These are phyloP conservation scores for Hypercompe scribonia DNA, from an alignment of 2,888 invertebrate genomes.

Conservation along the genomic window DNA sequence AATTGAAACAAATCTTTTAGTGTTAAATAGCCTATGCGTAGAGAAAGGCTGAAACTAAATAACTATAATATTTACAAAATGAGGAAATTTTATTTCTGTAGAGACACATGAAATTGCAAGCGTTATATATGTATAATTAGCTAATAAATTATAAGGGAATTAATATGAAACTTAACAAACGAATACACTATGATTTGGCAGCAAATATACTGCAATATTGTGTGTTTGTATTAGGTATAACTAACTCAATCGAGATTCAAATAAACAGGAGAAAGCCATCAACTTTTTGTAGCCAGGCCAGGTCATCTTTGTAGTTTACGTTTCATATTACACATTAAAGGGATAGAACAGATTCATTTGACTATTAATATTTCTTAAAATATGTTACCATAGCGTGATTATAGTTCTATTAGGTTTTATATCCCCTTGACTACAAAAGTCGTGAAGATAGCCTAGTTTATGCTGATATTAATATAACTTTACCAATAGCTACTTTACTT, in stretches of 20 bases:
- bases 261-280: not conserved
- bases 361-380: constrained; percentile 4
- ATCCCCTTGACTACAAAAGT: constrained; percentile 29
- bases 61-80: no score
- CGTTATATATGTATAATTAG: no score
- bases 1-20: no score
- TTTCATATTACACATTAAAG: constrained; percentile 10
- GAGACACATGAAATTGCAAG: no score
- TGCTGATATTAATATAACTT: no score
- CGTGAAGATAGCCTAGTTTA: constrained; percentile 22
- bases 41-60: no score
- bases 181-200: not conserved
- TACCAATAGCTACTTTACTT: no score
- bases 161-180: no score
- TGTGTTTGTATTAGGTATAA: not conserved
- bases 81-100: no score
- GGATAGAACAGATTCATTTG: constrained; percentile 5
- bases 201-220: not conserved
- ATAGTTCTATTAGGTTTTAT: constrained; percentile 18
- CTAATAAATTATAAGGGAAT: no score
- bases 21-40: no score
- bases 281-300: not conserved
- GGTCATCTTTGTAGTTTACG: constrained; percentile 9
- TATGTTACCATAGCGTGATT: not conserved
- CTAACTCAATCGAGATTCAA: not conserved